Percentiles rank a stretch among this genome's conserved stretches.
Conservation (phyloP, 1,140 invertebrate species). For the Mamestra configurata region DNA sequence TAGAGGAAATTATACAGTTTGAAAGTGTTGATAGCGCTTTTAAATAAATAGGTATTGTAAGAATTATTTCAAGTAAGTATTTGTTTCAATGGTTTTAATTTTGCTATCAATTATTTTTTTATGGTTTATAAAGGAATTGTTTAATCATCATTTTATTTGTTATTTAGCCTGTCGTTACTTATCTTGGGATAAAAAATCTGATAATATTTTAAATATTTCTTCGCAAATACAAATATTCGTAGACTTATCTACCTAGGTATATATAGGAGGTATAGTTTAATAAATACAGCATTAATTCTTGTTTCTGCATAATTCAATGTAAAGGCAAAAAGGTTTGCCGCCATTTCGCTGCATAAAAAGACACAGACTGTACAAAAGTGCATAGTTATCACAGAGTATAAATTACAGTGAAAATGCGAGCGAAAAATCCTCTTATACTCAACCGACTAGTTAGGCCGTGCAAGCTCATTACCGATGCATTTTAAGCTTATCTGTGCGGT, state of each 20-base stretch:
- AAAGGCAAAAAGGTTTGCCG: not conserved
- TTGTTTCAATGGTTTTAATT: not conserved
- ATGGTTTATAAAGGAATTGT: not conserved
- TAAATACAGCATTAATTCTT: not conserved
- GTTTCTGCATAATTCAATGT: not conserved
- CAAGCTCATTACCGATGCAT: constrained; percentile 55
- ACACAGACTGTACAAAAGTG: not conserved
- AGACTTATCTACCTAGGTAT: too few relatives aligned
- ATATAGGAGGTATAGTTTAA: too few relatives aligned
- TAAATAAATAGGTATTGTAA: not conserved
- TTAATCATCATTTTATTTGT: not conserved
- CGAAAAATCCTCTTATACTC: constrained; percentile 38
- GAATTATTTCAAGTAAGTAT: not conserved
- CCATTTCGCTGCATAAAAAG: too few relatives aligned
- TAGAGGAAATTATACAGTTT: constrained; percentile 26
- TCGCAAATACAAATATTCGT: too few relatives aligned
- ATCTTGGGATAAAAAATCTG: too few relatives aligned
- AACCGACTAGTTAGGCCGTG: constrained; percentile 41
- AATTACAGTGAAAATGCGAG: constrained; percentile 44
- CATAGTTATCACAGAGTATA: constrained; percentile 35
- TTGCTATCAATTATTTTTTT: not conserved
- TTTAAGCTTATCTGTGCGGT: constrained; percentile 41
- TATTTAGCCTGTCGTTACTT: not conserved
- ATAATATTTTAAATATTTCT: too few relatives aligned
- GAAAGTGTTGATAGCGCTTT: constrained; percentile 3